Percentiles rank a stretch among this genome's conserved stretches.
These are phyloP conservation scores for Acanthis flammea DNA, from an alignment of 2,797 vertebrate species.

Conservation along the genomic window DNA sequence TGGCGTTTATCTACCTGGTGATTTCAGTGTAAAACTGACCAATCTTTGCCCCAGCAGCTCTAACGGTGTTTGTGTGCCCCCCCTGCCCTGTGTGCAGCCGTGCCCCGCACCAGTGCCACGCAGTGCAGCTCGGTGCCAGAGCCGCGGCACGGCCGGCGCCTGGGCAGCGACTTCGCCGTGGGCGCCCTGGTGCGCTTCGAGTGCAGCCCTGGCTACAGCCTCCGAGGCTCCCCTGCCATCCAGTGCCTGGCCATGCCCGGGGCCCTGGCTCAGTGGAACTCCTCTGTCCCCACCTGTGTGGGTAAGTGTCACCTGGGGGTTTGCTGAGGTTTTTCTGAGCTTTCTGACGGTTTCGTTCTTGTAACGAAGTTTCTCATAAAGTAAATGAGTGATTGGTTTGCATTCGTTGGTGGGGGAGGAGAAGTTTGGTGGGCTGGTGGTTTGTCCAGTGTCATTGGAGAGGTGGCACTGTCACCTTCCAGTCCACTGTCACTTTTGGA, in stretches of 20 bases:
- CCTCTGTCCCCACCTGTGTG: conserved; percentile 82
- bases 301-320: conserved; percentile 49
- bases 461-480: too few species aligned
- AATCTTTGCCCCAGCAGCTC: fast-evolving
- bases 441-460: too few species aligned
- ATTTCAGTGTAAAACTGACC: fast-evolving
- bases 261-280: conserved; percentile 87
- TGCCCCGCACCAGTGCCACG: conserved; percentile 86
- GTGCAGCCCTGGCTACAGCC: conserved; percentile 81
- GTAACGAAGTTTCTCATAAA: too few species aligned
- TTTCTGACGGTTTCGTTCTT: too few species aligned
- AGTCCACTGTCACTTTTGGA: too few species aligned
- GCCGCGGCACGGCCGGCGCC: conserved; percentile 82
- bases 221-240: conserved; percentile 80
- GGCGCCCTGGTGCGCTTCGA: conserved; percentile 84
- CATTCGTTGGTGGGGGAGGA: too few species aligned
- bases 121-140: conserved; percentile 90
- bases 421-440: too few species aligned
- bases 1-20: fast-evolving
- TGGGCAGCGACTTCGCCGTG: conserved; percentile 85
- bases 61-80: not conserved
- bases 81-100: conserved; percentile 55
- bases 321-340: not conserved
- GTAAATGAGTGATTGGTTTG: too few species aligned
- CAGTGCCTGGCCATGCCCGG: conserved; percentile 85